Evolutionary conservation across 2,797 vertebrate species (phyloP).

Genomic region (Melanogrammus aeglefinus): DNA sequence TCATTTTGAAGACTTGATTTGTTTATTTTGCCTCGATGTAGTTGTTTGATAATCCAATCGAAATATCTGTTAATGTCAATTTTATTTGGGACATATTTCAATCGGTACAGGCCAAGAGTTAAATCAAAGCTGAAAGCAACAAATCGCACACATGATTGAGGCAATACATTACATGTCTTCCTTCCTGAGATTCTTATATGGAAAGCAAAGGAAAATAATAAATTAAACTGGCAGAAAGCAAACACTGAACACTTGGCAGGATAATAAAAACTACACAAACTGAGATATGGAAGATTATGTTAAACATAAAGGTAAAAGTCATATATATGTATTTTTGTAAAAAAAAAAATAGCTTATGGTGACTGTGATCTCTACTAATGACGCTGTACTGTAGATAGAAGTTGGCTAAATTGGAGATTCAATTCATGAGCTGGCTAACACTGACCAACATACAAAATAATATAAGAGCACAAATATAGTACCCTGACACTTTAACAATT

Average conservation of each 20-base stretch:
- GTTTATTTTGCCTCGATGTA: slow-evolving; percentile 48
- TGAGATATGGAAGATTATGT: slow-evolving; percentile 39
- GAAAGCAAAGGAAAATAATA: slow-evolving; percentile 84
- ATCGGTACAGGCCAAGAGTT: slow-evolving; percentile 30
- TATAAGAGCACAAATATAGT: slow-evolving; percentile 12
- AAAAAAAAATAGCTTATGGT: slow-evolving; percentile 54
- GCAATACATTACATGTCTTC: slow-evolving; percentile 60
- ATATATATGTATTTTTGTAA: slow-evolving; percentile 22
- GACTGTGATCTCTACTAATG: slow-evolving; percentile 34
- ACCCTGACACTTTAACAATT: slow-evolving; percentile 17
- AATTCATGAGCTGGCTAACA: slow-evolving; percentile 9
- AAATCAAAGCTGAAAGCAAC: slow-evolving; percentile 56
- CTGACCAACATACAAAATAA: slow-evolving; percentile 16
- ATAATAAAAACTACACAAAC: slow-evolving; percentile 55
- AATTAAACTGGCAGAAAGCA: slow-evolving; percentile 77
- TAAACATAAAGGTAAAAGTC: slow-evolving; percentile 15
- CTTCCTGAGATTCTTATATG: slow-evolving; percentile 92
- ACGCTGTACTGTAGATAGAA: slow-evolving; percentile 30
- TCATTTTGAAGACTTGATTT: slow-evolving; percentile 64
- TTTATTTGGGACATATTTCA: slow-evolving; percentile 33
- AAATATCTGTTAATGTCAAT: slow-evolving; percentile 45
- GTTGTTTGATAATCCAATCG: slow-evolving; percentile 52
- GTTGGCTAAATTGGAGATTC: slow-evolving; percentile 30
- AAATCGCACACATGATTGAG: slow-evolving; percentile 47
- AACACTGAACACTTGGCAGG: slow-evolving; percentile 55